Conservation (phyloP, 2,113 vertebrate genomes). For the Gambusia holbrooki region DNA sequence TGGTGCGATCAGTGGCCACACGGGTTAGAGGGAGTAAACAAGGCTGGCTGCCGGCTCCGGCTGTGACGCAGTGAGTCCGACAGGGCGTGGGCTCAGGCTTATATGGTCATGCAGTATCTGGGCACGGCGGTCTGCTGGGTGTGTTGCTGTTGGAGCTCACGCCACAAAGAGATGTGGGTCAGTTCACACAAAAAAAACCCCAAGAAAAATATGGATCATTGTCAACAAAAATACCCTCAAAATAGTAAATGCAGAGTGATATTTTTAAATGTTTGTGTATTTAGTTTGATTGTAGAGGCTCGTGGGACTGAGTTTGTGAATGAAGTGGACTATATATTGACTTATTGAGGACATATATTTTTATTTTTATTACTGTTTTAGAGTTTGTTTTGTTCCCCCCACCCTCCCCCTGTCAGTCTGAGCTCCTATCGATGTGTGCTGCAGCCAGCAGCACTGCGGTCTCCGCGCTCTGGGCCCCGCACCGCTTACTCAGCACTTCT, state of each 20-base stretch:
- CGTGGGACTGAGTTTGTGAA: not conserved
- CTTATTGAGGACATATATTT: not conserved
- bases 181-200: not conserved
- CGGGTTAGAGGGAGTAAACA: conserved; percentile 72
- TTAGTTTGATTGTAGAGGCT: not conserved
- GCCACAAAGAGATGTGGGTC: not conserved
- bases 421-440: conserved; percentile 58
- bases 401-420: conserved; percentile 36
- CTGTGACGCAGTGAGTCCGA: conserved; percentile 67
- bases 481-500: conserved; percentile 77
- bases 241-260: not conserved
- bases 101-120: conserved; percentile 59
- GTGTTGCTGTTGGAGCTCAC: not conserved
- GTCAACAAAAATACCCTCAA: not conserved
- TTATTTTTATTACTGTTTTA: not conserved
- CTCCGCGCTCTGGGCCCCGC: conserved; percentile 61
- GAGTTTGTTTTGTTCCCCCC: not conserved
- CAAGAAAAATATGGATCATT: not conserved
- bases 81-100: conserved; percentile 62
- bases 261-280: not conserved
- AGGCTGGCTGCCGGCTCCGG: conserved; percentile 50
- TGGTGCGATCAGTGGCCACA: conserved; percentile 66
- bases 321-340: not conserved
- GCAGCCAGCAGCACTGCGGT: conserved; percentile 77
- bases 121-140: conserved; percentile 3